These are phyloP conservation scores for Pleuronectes platessa DNA, from an alignment of 2,113 vertebrate species.

Conservation along the genomic window DNA sequence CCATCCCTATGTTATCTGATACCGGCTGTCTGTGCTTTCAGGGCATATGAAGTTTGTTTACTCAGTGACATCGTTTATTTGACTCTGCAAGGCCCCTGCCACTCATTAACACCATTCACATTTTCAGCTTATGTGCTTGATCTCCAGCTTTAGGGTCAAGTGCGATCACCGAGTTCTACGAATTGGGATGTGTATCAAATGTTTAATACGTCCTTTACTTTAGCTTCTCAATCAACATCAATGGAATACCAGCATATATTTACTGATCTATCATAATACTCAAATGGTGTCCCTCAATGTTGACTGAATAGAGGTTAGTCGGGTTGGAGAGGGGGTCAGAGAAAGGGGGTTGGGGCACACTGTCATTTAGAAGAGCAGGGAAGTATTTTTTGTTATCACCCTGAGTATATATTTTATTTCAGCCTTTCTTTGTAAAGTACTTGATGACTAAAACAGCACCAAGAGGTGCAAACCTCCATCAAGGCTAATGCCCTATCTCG, in stretches of 20 bases:
- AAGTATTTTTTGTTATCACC: background rate
- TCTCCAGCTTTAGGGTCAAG: constrained; percentile 61
- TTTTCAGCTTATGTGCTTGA: constrained; percentile 68
- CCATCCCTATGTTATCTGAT: constrained; percentile 74
- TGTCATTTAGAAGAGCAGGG: too few relatives aligned
- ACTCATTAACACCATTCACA: constrained; percentile 78
- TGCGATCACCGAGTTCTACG: constrained; percentile 35
- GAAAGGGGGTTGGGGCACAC: too few relatives aligned
- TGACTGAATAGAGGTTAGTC: background rate
- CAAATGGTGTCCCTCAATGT: background rate
- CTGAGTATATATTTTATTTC: background rate
- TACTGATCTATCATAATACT: background rate
- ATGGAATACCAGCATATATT: background rate
- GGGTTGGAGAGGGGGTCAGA: background rate
- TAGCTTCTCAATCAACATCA: constrained; percentile 3
- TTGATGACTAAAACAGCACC: too few relatives aligned
- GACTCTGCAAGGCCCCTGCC: constrained; percentile 67
- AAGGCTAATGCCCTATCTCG: too few relatives aligned
- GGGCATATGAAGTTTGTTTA: constrained; percentile 78
- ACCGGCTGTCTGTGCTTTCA: constrained; percentile 72
- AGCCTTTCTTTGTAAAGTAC: background rate
- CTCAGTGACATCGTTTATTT: constrained; percentile 80
- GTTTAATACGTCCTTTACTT: background rate
- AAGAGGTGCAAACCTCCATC: too few relatives aligned
- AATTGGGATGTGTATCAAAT: background rate